These are phyloP conservation scores for Teleopsis dalmanni DNA, from an alignment of 1,140 invertebrate species.

Conservation along the genomic window DNA sequence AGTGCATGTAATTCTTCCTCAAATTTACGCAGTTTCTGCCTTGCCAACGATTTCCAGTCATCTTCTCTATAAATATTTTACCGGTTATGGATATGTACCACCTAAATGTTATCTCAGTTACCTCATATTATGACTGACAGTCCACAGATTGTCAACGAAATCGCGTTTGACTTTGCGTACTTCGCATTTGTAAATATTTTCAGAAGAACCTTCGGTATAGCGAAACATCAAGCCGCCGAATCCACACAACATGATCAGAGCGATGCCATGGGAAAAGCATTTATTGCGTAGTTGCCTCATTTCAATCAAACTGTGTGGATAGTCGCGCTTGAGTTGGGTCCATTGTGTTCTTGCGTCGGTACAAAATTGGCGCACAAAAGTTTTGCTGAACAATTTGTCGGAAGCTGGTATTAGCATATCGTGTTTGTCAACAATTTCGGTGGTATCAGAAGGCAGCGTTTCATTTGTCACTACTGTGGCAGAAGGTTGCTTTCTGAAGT, in stretches of 20 bases:
- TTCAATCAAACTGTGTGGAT: constrained; percentile 49
- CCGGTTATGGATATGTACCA: background rate
- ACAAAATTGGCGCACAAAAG: constrained; percentile 18
- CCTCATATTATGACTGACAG: constrained; percentile 66
- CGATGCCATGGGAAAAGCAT: constrained; percentile 57
- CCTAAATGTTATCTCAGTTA: constrained; percentile 10
- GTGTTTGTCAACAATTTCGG: too few relatives aligned
- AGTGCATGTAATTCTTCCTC: constrained; percentile 78
- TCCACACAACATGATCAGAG: constrained; percentile 66
- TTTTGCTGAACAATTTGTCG: constrained; percentile 10
- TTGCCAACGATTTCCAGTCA: constrained; percentile 78
- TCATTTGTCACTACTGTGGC: background rate
- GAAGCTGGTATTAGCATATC: background rate
- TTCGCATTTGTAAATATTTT: constrained; percentile 79
- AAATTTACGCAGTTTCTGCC: constrained; percentile 72
- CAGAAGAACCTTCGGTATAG: constrained; percentile 71
- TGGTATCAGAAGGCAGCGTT: background rate
- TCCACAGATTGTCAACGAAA: constrained; percentile 74
- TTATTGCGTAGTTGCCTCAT: constrained; percentile 55
- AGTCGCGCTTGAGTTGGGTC: constrained; percentile 52
- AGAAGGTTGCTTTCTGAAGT: background rate
- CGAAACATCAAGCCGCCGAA: constrained; percentile 69
- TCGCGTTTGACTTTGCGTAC: constrained; percentile 78
- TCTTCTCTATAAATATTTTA: constrained; percentile 52
- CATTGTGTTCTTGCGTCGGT: constrained; percentile 47